Percentiles rank a stretch among this genome's conserved stretches.
Conservation (phyloP, 2,113 vertebrate genomes). For the Gopherus evgoodei region DNA sequence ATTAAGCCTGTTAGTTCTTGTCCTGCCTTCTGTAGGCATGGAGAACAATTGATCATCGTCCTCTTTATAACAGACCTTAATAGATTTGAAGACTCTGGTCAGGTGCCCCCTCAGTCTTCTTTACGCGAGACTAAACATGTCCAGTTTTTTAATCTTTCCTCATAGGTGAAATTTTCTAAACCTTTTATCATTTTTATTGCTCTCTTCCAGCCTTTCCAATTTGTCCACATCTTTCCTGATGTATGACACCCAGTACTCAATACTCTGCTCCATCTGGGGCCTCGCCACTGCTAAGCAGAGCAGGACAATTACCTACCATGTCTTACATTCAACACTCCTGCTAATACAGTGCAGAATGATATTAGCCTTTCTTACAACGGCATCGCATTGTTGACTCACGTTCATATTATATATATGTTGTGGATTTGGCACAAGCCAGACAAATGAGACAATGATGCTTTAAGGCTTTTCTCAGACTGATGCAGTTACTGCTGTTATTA, state of each 20-base stretch:
- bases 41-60: neutral
- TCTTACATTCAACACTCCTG: no score
- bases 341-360: neutral
- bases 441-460: conserved; percentile 28
- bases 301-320: no score
- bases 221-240: no score
- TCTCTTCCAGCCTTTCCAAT: no score
- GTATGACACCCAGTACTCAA: no score
- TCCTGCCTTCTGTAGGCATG: neutral
- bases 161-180: neutral
- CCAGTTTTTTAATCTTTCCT: neutral
- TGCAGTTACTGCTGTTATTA: conserved; percentile 34
- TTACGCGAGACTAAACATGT: neutral
- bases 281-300: no score
- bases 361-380: neutral
- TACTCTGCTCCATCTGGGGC: no score
- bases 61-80: neutral
- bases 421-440: neutral
- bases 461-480: conserved; percentile 27
- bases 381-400: neutral
- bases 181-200: no score
- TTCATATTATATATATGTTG: neutral
- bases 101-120: neutral
- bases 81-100: neutral
- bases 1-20: neutral